Conservation (phyloP, 2,797 vertebrate species). For the Squalus acanthias region DNA sequence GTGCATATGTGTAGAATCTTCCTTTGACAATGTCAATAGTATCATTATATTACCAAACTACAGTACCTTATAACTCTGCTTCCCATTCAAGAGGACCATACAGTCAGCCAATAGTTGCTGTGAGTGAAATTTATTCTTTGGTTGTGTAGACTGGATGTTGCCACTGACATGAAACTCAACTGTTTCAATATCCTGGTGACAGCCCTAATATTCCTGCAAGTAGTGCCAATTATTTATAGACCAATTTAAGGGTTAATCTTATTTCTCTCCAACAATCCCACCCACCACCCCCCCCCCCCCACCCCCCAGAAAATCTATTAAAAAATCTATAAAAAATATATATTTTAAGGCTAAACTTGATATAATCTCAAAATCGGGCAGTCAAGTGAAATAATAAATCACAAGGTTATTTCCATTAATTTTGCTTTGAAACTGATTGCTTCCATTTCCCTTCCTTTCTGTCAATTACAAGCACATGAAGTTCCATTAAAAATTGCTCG, state of each 20-base stretch:
- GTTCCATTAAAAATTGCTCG: not conserved
- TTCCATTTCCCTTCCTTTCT: not conserved
- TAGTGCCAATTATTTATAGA: not conserved
- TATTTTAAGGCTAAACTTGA: not conserved
- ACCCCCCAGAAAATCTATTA: not conserved
- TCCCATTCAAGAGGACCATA: not conserved
- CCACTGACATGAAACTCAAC: not conserved
- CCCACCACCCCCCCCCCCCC: too few relatives aligned
- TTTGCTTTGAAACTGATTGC: slow-evolving; percentile 14
- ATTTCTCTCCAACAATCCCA: not conserved
- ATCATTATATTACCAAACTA: not conserved
- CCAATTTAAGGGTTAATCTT: not conserved
- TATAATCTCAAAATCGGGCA: not conserved
- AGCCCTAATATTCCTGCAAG: not conserved
- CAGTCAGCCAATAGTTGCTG: not conserved
- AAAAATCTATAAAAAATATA: not conserved
- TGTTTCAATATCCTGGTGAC: not conserved
- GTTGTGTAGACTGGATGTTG: not conserved
- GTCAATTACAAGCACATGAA: slow-evolving; percentile 16
- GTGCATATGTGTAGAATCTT: not conserved
- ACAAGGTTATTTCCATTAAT: not conserved
- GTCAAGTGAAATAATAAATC: slow-evolving; percentile 15
- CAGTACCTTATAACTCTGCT: not conserved
- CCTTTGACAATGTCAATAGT: not conserved
- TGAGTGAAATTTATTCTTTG: not conserved